Evolutionary conservation across 2,113 vertebrate genomes (phyloP).

Genomic region (Paraplagusia blochii): DNA sequence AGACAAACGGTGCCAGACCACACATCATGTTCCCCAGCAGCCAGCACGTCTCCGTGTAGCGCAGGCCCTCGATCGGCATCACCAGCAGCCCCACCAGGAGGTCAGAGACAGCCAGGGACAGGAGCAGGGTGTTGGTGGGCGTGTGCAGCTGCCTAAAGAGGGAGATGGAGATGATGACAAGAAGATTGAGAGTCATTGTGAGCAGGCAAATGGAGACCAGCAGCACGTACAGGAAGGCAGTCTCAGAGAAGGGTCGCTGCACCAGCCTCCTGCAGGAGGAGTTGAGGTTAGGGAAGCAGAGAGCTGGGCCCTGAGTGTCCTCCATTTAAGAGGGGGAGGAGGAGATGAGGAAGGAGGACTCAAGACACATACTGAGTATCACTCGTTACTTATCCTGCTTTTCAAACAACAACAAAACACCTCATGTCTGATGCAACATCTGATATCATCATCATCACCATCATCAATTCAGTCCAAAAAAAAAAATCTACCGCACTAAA

Average conservation of each 20-base stretch:
- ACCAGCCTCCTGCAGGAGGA: slow-evolving; percentile 31
- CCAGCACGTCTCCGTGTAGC: slow-evolving; percentile 34
- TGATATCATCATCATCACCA: not conserved
- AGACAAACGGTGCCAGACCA: slow-evolving; percentile 27
- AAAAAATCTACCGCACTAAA: no score
- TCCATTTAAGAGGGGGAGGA: slow-evolving; percentile 16
- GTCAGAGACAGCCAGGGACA: slow-evolving; percentile 28
- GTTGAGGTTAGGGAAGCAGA: slow-evolving; percentile 45
- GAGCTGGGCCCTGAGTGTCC: not conserved
- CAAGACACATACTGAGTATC: not conserved
- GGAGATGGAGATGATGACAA: slow-evolving; percentile 38
- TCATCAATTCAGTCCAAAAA: no score
- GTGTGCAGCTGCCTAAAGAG: slow-evolving; percentile 65
- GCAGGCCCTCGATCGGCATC: slow-evolving; percentile 31
- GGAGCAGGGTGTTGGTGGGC: slow-evolving; percentile 61
- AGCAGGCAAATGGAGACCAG: slow-evolving; percentile 22
- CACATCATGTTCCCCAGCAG: slow-evolving; percentile 36
- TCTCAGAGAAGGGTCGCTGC: not conserved
- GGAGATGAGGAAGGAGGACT: not conserved
- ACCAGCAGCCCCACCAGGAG: slow-evolving; percentile 36
- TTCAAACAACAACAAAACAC: not conserved
- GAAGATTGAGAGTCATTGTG: slow-evolving; percentile 29
- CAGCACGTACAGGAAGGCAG: slow-evolving; percentile 8
- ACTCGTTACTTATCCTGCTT: slow-evolving; percentile 15
- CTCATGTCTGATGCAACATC: not conserved